A percentile compares a stretch with the other conserved stretches of the same genome.
These are phyloP conservation scores for Heterotis niloticus DNA, from an alignment of 2,113 vertebrate species.

Conservation along the genomic window DNA sequence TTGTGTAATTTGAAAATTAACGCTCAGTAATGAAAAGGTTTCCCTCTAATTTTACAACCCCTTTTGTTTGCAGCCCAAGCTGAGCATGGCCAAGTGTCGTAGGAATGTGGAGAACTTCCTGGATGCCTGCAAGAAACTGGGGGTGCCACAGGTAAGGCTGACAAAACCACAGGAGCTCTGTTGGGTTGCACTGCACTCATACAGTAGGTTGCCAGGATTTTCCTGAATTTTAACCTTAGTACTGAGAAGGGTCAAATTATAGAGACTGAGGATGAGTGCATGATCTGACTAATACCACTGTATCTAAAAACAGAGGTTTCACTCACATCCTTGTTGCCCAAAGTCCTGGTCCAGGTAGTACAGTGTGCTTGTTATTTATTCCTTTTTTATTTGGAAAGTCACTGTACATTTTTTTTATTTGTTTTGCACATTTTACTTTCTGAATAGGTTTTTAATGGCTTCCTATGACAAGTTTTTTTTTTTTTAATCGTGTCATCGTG, in stretches of 20 bases:
- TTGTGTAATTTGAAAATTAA: no score
- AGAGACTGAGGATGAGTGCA: neutral
- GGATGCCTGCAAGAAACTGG: conserved; percentile 94
- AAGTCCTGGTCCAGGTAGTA: neutral
- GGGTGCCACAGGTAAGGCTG: conserved; percentile 83
- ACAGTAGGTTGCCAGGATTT: neutral
- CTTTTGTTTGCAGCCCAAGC: conserved; percentile 80
- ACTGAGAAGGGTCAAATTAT: neutral
- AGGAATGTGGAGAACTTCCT: conserved; percentile 98
- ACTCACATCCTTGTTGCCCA: neutral
- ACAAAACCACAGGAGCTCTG: neutral
- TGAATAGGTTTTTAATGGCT: neutral
- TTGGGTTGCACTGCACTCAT: neutral
- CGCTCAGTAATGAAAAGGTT: no score
- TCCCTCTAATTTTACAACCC: no score
- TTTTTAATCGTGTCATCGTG: no score
- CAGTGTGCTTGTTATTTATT: no score
- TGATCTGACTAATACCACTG: neutral
- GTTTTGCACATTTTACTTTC: neutral
- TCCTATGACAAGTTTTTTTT: no score
- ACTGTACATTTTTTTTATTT: no score
- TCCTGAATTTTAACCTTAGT: neutral
- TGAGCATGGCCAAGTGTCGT: conserved; percentile 98
- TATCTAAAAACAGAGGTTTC: neutral
- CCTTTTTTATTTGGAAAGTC: no score